phyloP scores from a whole-genome alignment of 2,888 invertebrate species.

The Acanthosepion pharaonis region DNA sequence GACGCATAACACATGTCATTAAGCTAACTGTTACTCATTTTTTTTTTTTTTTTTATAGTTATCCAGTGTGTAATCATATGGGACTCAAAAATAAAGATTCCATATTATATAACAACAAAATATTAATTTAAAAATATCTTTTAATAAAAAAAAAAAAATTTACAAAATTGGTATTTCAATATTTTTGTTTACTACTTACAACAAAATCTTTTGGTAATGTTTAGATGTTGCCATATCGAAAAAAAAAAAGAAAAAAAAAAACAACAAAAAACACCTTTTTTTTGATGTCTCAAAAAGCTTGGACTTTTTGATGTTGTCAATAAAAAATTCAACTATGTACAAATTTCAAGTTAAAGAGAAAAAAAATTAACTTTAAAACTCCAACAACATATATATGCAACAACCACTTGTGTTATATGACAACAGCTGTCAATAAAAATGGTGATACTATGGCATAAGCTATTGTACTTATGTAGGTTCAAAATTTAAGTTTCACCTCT shows the following conservation, averaged over 20 bases:
- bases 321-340: slow-evolving; percentile 2
- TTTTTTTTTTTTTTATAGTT: not conserved
- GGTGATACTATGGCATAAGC: not conserved
- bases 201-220: not conserved
- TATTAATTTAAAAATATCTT: not conserved
- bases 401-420: not conserved
- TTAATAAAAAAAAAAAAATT: too few species aligned
- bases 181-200: too few species aligned
- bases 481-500: not conserved
- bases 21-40: not conserved
- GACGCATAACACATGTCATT: too few species aligned
- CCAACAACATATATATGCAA: not conserved
- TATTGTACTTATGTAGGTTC: not conserved
- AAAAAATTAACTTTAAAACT: not conserved
- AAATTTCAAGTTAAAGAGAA: not conserved
- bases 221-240: not conserved
- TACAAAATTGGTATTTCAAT: too few species aligned
- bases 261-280: not conserved
- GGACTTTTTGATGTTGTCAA: not conserved
- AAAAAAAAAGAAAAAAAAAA: not conserved
- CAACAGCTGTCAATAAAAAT: not conserved
- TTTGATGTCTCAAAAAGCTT: not conserved
- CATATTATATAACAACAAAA: not conserved
- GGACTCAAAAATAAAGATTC: not conserved
- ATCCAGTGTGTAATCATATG: not conserved